phyloP scores from a whole-genome alignment of 2,797 vertebrate species.

The Hapalemur alaotrensis region DNA sequence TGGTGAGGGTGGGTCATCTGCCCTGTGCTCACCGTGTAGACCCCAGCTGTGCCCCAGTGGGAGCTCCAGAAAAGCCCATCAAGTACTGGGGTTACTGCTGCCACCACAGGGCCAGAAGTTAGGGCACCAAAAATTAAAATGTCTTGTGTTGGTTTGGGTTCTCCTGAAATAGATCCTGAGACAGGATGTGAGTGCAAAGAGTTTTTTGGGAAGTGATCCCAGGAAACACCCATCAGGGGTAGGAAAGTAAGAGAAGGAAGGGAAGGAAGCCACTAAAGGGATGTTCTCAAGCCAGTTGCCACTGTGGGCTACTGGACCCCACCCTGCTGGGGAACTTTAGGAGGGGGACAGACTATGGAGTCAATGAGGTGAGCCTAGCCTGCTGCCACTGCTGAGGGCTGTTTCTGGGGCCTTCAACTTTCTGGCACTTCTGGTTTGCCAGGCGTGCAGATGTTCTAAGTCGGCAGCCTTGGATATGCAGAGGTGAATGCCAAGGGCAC shows the following conservation, averaged over 20 bases:
- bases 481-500: background rate
- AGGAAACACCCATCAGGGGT: background rate
- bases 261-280: background rate
- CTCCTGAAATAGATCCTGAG: background rate
- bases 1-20: background rate
- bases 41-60: background rate
- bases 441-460: background rate
- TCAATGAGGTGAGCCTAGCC: background rate
- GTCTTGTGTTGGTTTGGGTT: background rate
- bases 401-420: background rate
- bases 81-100: background rate
- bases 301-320: background rate
- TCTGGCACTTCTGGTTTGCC: background rate
- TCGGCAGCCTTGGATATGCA: background rate
- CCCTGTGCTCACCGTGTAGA: background rate
- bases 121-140: background rate
- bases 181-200: background rate
- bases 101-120: background rate
- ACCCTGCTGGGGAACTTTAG: background rate
- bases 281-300: background rate
- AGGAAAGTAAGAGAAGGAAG: background rate
- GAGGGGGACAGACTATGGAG: background rate
- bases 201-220: background rate
- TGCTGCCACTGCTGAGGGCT: background rate
- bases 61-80: background rate